phyloP scores from a whole-genome alignment of 2,113 vertebrate species.

The Melospiza georgiana region DNA sequence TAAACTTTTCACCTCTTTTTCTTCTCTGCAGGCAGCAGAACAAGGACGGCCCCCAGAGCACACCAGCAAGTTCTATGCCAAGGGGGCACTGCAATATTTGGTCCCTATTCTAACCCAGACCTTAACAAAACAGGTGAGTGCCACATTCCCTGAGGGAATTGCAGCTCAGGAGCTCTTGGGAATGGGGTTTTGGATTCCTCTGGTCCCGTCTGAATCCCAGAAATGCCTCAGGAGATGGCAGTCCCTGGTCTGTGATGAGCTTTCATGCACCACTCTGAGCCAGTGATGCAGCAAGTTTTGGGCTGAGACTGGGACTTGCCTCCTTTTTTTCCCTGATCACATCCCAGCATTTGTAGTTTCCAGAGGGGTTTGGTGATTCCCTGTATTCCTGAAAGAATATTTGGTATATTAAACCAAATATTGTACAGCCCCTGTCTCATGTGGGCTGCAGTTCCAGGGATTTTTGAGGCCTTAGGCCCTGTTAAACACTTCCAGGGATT shows the following conservation, averaged over 20 bases:
- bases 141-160: rapidly evolving
- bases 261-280: neutral
- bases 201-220: neutral
- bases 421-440: neutral
- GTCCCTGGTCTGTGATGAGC: neutral
- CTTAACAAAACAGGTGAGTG: slow-evolving; percentile 91
- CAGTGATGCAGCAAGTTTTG: neutral
- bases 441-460: neutral
- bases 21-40: slow-evolving; percentile 85
- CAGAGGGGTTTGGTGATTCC: neutral
- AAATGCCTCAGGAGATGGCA: neutral
- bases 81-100: slow-evolving; percentile 96
- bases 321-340: neutral
- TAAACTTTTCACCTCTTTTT: neutral
- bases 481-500: neutral
- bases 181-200: rapidly evolving
- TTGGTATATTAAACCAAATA: neutral
- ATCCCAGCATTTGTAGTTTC: neutral
- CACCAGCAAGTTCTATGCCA: slow-evolving; percentile 98
- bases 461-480: neutral
- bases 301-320: neutral
- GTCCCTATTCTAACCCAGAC: slow-evolving; percentile 97
- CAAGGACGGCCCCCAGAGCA: slow-evolving; percentile 97
- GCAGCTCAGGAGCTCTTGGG: neutral
- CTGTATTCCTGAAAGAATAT: neutral